phyloP scores from a whole-genome alignment of 1,140 invertebrate species.

The Linepithema humile region DNA sequence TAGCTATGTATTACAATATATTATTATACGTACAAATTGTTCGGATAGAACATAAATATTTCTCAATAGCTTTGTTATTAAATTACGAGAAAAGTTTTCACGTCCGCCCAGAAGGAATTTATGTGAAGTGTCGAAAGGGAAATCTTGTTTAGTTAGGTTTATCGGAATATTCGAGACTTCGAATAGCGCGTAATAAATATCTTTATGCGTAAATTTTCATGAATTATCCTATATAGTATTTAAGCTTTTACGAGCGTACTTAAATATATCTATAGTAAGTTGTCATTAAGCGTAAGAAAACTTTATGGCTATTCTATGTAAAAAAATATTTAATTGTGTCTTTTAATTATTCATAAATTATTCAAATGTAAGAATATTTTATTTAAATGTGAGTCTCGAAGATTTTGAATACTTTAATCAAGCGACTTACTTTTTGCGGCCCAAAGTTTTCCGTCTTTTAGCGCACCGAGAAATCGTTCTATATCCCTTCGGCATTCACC shows the following conservation, averaged over 20 bases:
- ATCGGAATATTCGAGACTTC: background rate
- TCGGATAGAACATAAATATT: background rate
- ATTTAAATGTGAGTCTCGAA: background rate
- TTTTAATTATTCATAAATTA: background rate
- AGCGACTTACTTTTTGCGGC: slow-evolving; percentile 88
- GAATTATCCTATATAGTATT: background rate
- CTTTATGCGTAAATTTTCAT: background rate
- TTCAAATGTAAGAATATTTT: background rate
- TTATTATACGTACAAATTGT: background rate
- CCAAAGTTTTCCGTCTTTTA: slow-evolving; percentile 87
- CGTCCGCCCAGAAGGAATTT: background rate
- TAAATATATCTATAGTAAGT: background rate
- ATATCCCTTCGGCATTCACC: slow-evolving; percentile 85
- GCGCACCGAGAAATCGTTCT: slow-evolving; percentile 84
- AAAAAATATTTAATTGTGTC: background rate
- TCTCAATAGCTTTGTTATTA: background rate
- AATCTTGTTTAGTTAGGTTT: background rate
- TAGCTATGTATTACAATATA: background rate
- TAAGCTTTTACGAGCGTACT: background rate
- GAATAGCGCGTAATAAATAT: background rate
- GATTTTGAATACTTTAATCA: background rate
- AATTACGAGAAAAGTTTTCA: background rate
- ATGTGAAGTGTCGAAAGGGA: background rate
- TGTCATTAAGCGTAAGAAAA: background rate
- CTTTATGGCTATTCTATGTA: background rate